Evolutionary conservation across 2,113 vertebrate species (phyloP).

Genomic region (Ciconia stormi): DNA sequence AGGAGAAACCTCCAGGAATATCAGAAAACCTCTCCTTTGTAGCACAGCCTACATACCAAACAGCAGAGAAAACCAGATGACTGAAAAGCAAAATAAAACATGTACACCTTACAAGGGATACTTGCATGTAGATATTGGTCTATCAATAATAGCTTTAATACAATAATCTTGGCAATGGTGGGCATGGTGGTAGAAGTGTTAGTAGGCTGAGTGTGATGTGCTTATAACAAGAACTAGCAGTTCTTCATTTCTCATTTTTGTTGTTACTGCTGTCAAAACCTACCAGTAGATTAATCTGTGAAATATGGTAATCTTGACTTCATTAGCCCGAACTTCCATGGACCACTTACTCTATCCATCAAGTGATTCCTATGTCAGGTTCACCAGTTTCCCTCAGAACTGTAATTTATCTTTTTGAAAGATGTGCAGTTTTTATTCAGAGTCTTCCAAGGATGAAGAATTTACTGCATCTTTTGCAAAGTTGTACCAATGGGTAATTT

Average conservation of each 20-base stretch:
- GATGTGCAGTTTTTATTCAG: neutral
- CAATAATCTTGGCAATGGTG: neutral
- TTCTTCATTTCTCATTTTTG: neutral
- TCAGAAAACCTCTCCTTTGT: neutral
- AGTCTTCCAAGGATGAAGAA: neutral
- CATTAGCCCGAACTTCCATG: neutral
- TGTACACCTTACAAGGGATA: neutral
- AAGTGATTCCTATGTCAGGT: neutral
- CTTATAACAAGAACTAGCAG: neutral
- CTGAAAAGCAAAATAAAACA: neutral
- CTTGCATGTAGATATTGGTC: neutral
- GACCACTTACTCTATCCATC: neutral
- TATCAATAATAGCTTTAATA: neutral
- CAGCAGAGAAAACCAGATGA: neutral
- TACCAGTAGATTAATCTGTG: neutral
- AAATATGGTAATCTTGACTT: neutral
- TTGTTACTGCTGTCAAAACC: neutral
- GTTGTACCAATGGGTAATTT: neutral
- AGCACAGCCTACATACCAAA: neutral
- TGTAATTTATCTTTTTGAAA: neutral
- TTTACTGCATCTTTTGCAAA: neutral
- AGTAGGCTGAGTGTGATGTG: neutral
- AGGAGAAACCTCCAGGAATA: neutral
- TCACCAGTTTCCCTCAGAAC: neutral
- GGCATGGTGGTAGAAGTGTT: neutral